phyloP scores from a whole-genome alignment of 2,888 invertebrate genomes.

The Eurois occulta region DNA sequence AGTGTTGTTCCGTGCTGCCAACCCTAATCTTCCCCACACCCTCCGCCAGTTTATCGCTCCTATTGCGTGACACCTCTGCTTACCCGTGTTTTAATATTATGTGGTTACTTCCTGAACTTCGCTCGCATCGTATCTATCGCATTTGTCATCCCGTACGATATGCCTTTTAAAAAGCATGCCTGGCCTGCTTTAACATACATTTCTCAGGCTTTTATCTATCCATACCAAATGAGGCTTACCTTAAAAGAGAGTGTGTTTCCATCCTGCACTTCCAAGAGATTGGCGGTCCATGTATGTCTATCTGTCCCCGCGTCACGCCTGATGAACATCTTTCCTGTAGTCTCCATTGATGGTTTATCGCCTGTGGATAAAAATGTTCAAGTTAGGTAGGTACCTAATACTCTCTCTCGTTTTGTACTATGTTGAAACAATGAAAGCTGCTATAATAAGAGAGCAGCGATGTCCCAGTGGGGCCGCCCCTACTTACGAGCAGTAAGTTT shows the following conservation, averaged over 20 bases:
- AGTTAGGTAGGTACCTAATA: background rate
- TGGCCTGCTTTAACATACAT: background rate
- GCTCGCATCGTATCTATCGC: too few species aligned
- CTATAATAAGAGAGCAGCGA: too few species aligned
- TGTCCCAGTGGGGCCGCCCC: too few species aligned
- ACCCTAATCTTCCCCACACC: too few species aligned
- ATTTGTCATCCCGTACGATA: background rate
- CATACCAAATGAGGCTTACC: constrained; percentile 67
- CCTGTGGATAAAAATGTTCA: constrained; percentile 70
- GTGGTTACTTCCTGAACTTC: background rate
- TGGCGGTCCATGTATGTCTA: constrained; percentile 82
- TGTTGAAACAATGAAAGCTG: background rate
- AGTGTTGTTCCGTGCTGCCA: too few species aligned
- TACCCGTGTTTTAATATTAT: background rate
- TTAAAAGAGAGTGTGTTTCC: constrained; percentile 83
- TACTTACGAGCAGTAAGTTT: too few species aligned
- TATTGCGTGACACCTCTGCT: too few species aligned
- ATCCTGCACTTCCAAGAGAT: constrained; percentile 75
- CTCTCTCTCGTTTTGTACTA: background rate
- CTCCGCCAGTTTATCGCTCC: too few species aligned
- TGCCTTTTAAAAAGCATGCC: background rate
- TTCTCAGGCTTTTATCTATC: background rate
- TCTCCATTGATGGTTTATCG: constrained; percentile 84
- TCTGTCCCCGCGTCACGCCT: constrained; percentile 79
- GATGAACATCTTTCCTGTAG: constrained; percentile 81